phyloP scores from a whole-genome alignment of 2,113 vertebrate species.

The Malurus melanocephalus region DNA sequence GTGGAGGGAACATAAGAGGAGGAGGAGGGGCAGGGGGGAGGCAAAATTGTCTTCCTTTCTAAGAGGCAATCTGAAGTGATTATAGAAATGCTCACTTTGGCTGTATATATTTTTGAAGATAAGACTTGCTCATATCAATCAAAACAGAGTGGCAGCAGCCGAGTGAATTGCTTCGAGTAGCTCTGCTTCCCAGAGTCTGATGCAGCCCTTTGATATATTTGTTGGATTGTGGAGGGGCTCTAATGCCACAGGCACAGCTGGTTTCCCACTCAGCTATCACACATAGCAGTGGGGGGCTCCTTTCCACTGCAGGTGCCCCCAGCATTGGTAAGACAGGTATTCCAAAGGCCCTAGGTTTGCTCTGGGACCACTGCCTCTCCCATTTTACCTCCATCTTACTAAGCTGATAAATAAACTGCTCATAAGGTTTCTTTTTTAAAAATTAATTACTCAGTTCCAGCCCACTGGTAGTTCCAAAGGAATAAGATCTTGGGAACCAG shows the following conservation, averaged over 20 bases:
- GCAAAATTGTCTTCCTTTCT: background rate
- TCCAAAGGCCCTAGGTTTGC: background rate
- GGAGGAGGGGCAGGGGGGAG: background rate
- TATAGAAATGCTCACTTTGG: conserved; percentile 35
- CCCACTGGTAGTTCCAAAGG: background rate
- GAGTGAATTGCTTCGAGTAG: conserved; percentile 4
- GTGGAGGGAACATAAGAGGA: background rate
- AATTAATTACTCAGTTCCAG: background rate
- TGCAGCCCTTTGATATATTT: background rate
- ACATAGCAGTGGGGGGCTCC: background rate
- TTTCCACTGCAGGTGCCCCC: background rate
- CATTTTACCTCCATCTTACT: background rate
- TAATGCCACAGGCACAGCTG: background rate
- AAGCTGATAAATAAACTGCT: background rate
- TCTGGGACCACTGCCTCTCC: background rate
- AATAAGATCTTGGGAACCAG: background rate
- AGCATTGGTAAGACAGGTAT: background rate
- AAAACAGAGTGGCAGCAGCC: conserved; percentile 24
- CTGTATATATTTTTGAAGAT: conserved; percentile 45
- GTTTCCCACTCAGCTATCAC: background rate
- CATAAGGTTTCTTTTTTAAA: background rate
- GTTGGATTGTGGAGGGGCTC: background rate
- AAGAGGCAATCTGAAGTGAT: conserved; percentile 15
- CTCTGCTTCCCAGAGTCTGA: background rate
- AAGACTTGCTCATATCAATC: conserved; percentile 40